Percentiles rank a stretch among this genome's conserved stretches.
These are phyloP conservation scores for Drosophila watanabei DNA, from an alignment of 1,140 invertebrate genomes.

Conservation along the genomic window DNA sequence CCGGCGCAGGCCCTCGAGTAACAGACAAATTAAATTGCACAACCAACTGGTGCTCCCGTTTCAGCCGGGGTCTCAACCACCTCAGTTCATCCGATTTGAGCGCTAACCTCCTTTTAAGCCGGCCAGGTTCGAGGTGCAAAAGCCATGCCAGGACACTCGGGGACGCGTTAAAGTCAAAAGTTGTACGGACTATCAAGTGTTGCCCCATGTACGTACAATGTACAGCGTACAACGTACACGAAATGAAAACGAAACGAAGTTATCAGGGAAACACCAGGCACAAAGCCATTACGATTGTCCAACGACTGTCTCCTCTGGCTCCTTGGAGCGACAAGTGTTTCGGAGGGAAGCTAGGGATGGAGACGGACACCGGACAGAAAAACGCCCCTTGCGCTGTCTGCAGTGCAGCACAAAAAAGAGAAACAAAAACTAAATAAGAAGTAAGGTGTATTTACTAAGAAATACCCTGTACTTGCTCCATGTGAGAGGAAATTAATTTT, in stretches of 20 bases:
- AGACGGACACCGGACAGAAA: background rate
- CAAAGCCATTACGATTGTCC: slow-evolving; percentile 65
- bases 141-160: slow-evolving; percentile 58
- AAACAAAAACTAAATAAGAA: background rate
- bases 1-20: slow-evolving; percentile 12
- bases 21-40: slow-evolving; percentile 40
- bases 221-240: slow-evolving; percentile 22
- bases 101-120: slow-evolving; percentile 19
- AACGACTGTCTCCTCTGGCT: slow-evolving; percentile 20
- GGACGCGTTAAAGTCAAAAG: slow-evolving; percentile 76
- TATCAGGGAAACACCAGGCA: slow-evolving; percentile 63
- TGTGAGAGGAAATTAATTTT: background rate
- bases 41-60: slow-evolving; percentile 14
- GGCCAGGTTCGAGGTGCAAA: slow-evolving; percentile 6
- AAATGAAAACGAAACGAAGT: slow-evolving; percentile 76
- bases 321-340: slow-evolving; percentile 65
- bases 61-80: slow-evolving; percentile 8
- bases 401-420: slow-evolving; percentile 14
- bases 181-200: slow-evolving; percentile 64
- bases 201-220: slow-evolving; percentile 42
- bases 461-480: background rate
- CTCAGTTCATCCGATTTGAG: slow-evolving; percentile 28
- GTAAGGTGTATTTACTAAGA: background rate
- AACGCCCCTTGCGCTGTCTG: slow-evolving; percentile 34
- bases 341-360: slow-evolving; percentile 5